These are phyloP conservation scores for Limnephilus lunatus DNA, from an alignment of 2,888 invertebrate species.

Conservation along the genomic window DNA sequence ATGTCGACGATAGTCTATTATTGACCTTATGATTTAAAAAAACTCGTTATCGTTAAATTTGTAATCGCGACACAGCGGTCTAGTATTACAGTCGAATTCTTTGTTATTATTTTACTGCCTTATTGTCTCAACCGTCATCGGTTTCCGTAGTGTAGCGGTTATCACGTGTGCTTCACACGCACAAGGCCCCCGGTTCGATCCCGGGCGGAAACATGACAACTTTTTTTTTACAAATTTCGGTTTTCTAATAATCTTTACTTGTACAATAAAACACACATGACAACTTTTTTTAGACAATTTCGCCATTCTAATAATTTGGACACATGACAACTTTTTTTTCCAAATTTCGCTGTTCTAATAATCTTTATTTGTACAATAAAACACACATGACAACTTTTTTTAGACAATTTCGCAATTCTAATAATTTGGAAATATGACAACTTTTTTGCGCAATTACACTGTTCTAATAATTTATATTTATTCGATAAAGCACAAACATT, in stretches of 20 bases:
- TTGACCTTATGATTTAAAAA: no score
- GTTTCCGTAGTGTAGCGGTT: conserved; percentile 67
- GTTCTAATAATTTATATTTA: no score
- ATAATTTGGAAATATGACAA: no score
- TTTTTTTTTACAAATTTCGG: not conserved
- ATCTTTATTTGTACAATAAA: no score
- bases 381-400: no score
- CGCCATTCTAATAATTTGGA: no score
- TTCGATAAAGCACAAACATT: no score
- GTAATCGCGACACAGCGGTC: not conserved
- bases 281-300: no score
- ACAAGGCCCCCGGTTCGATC: conserved; percentile 68
- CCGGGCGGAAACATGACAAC: conserved; percentile 67
- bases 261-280: no score
- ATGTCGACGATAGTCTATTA: not conserved
- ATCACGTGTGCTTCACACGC: conserved; percentile 66
- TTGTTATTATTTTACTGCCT: not conserved
- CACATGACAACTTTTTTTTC: not conserved
- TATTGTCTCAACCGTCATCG: not conserved
- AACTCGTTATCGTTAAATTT: not conserved
- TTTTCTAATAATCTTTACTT: no score
- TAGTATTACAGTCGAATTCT: not conserved
- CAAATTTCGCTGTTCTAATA: not conserved
- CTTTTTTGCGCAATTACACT: no score
- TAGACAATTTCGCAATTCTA: no score